Evolutionary conservation across 2,888 invertebrate genomes (phyloP).

Genomic region (Mantis religiosa): DNA sequence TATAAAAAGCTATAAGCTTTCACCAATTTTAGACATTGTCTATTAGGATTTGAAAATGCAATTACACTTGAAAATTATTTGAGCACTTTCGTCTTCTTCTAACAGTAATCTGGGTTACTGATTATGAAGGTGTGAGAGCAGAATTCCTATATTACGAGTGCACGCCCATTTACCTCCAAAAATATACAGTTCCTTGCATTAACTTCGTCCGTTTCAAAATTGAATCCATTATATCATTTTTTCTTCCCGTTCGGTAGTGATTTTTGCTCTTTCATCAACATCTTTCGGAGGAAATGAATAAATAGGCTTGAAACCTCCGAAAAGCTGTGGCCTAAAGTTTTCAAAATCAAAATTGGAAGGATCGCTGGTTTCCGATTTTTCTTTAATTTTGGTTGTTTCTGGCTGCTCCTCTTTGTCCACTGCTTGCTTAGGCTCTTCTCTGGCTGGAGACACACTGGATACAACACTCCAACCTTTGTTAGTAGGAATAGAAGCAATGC

Average conservation of each 20-base stretch:
- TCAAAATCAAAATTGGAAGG: constrained; percentile 58
- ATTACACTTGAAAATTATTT: not conserved
- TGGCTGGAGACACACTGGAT: not conserved
- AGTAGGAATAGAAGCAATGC: constrained; percentile 51
- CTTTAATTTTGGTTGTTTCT: constrained; percentile 16
- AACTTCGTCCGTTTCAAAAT: not conserved
- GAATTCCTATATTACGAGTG: not conserved
- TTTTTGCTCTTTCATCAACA: constrained; percentile 14
- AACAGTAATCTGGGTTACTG: not conserved
- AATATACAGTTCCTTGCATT: not conserved
- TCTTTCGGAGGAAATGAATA: constrained; percentile 32
- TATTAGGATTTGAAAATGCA: not conserved
- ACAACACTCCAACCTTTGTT: constrained; percentile 61
- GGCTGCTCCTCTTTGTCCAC: constrained; percentile 30
- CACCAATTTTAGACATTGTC: no score
- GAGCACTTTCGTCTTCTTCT: not conserved
- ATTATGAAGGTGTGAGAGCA: not conserved
- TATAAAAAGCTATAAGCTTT: no score
- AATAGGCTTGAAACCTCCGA: constrained; percentile 66
- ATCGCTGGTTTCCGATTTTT: constrained; percentile 31
- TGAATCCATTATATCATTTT: constrained; percentile 10
- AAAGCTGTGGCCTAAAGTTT: constrained; percentile 63
- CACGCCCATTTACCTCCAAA: not conserved
- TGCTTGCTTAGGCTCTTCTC: constrained; percentile 15
- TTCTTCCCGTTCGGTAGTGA: constrained; percentile 25